A percentile compares a stretch with the other conserved stretches of the same genome.
These are phyloP conservation scores for Leucophora obtusa DNA, from an alignment of 2,888 invertebrate genomes.

Conservation along the genomic window DNA sequence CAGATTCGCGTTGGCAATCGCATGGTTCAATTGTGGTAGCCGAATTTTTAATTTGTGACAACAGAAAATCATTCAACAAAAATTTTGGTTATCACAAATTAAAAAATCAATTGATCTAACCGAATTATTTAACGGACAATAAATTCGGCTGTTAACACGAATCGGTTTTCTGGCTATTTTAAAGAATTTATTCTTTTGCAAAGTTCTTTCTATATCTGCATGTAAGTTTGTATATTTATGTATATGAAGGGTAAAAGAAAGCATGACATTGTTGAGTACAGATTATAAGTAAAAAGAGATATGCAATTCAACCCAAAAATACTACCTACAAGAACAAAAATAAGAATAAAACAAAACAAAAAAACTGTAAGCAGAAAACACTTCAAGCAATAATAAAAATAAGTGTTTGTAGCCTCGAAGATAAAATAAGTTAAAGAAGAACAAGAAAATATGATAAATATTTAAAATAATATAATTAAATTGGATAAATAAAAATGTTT, in stretches of 20 bases:
- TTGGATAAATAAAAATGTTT: slow-evolving; percentile 17
- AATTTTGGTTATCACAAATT: no score
- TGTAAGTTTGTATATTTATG: not conserved
- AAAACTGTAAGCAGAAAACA: slow-evolving; percentile 32
- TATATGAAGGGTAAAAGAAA: not conserved
- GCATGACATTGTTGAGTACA: slow-evolving; percentile 10
- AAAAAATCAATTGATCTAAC: no score
- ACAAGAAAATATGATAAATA: slow-evolving; percentile 41
- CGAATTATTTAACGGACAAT: no score
- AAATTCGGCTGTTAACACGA: no score
- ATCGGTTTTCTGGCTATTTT: no score
- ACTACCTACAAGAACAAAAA: not conserved
- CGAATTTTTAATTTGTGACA: no score
- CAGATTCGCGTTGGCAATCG: no score
- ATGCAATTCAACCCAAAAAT: slow-evolving; percentile 12
- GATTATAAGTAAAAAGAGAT: slow-evolving; percentile 10
- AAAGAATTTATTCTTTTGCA: not conserved
- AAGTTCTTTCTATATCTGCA: not conserved
- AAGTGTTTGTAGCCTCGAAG: slow-evolving; percentile 50
- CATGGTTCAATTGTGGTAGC: no score
- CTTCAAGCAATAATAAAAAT: slow-evolving; percentile 58
- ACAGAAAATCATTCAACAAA: no score
- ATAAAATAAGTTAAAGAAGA: slow-evolving; percentile 30
- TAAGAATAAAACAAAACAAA: not conserved
- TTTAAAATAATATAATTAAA: slow-evolving; percentile 48